Conservation (phyloP, 2,888 invertebrate genomes). For the Agonopterix alstromeriana region DNA sequence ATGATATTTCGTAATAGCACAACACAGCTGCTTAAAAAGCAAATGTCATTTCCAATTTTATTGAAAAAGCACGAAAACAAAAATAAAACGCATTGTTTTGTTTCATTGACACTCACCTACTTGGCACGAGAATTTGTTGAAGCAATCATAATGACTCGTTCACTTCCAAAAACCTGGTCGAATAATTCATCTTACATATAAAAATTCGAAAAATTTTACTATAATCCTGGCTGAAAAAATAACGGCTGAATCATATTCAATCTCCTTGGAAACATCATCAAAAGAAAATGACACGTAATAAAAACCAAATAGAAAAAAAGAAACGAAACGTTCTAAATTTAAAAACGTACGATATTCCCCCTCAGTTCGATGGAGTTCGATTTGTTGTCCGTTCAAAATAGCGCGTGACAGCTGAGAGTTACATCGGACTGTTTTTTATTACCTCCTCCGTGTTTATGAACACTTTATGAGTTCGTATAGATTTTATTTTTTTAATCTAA, state of each 20-base stretch:
- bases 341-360: conserved; percentile 55
- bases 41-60: conserved; percentile 3
- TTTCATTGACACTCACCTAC: conserved; percentile 65
- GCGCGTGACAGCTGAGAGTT: conserved; percentile 72
- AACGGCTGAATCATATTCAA: conserved; percentile 14
- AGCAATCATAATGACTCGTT: conserved; percentile 7
- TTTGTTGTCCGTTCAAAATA: conserved; percentile 68
- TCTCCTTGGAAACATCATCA: conserved; percentile 13
- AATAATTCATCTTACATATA: conserved; percentile 2
- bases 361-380: conserved; percentile 68
- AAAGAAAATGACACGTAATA: conserved; percentile 18
- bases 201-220: background rate
- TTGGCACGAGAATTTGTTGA: conserved; percentile 40
- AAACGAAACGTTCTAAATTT: conserved; percentile 52
- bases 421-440: conserved; percentile 70
- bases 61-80: conserved; percentile 12
- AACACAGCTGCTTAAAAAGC: background rate
- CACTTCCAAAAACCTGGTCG: conserved; percentile 15
- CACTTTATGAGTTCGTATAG: conserved; percentile 74
- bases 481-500: conserved; percentile 66
- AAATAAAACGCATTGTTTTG: conserved; percentile 20
- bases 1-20: conserved; percentile 5
- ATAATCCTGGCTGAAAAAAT: background rate
- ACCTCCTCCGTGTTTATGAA: conserved; percentile 72
- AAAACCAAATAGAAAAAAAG: conserved; percentile 27